phyloP scores from a whole-genome alignment of 2,888 invertebrate genomes.

The Flexamia atlantica region DNA sequence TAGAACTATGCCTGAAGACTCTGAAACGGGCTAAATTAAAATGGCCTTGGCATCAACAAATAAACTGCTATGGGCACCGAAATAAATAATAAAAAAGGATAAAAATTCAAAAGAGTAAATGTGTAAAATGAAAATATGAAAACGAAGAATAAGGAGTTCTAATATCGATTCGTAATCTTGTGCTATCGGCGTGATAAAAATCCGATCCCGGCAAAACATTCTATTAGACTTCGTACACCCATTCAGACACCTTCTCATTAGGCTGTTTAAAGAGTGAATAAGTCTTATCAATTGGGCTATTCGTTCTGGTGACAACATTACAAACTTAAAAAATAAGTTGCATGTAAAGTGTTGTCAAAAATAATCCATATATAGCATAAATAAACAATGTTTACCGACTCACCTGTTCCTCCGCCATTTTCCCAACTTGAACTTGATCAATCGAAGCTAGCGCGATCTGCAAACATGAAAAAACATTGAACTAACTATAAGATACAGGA shows the following conservation, averaged over 20 bases:
- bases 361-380: conserved; percentile 13
- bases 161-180: not conserved
- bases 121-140: too few species aligned
- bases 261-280: not conserved
- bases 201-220: conserved; percentile 64
- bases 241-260: not conserved
- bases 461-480: conserved; percentile 68
- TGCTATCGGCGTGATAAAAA: not conserved
- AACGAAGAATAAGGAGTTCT: too few species aligned
- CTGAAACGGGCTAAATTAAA: too few species aligned
- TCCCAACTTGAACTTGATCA: conserved; percentile 74
- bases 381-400: conserved; percentile 75
- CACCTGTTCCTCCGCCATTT: conserved; percentile 90
- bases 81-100: too few species aligned
- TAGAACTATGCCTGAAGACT: too few species aligned
- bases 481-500: conserved; percentile 28
- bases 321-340: not conserved
- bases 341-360: not conserved
- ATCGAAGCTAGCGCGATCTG: conserved; percentile 70
- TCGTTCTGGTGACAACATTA: not conserved
- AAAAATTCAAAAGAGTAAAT: too few species aligned
- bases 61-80: too few species aligned
- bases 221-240: conserved; percentile 72
- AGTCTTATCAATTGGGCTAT: not conserved
- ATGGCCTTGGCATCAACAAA: too few species aligned